Percentiles rank a stretch among this genome's conserved stretches.
phyloP scores from a whole-genome alignment of 2,888 invertebrate genomes.

The Erebia palarica region DNA sequence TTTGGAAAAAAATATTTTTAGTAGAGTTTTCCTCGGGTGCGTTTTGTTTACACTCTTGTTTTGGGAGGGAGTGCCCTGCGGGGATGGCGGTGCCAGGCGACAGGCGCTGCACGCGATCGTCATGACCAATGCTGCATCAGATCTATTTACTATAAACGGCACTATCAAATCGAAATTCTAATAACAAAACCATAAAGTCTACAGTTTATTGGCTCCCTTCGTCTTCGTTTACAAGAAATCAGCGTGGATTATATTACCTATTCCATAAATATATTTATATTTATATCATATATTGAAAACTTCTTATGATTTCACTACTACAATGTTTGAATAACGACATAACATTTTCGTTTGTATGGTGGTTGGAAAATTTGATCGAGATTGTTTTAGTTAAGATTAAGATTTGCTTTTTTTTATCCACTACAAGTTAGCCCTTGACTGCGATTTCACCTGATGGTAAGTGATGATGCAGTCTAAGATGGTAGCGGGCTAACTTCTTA shows the following conservation, averaged over 20 bases:
- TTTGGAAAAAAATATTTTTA: too few species aligned
- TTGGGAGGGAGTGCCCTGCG: conserved; percentile 70
- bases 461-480: too few species aligned
- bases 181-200: conserved; percentile 52
- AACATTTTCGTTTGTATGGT: neutral
- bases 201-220: conserved; percentile 52
- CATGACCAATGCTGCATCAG: conserved; percentile 63
- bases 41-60: conserved; percentile 69
- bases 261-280: conserved; percentile 20
- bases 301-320: conserved; percentile 7
- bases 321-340: neutral
- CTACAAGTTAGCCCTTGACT: too few species aligned
- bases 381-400: too few species aligned
- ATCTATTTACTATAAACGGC: conserved; percentile 50
- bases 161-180: conserved; percentile 59
- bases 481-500: too few species aligned
- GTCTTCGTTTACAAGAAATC: conserved; percentile 25
- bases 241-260: conserved; percentile 28
- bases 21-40: conserved; percentile 40
- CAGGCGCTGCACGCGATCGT: conserved; percentile 71
- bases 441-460: too few species aligned
- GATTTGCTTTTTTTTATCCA: too few species aligned
- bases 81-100: conserved; percentile 82
- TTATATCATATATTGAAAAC: conserved; percentile 17
- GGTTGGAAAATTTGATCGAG: neutral